Percentiles rank a stretch among this genome's conserved stretches.
Conservation (phyloP, 2,888 invertebrate species). For the Chymomyza amoena region DNA sequence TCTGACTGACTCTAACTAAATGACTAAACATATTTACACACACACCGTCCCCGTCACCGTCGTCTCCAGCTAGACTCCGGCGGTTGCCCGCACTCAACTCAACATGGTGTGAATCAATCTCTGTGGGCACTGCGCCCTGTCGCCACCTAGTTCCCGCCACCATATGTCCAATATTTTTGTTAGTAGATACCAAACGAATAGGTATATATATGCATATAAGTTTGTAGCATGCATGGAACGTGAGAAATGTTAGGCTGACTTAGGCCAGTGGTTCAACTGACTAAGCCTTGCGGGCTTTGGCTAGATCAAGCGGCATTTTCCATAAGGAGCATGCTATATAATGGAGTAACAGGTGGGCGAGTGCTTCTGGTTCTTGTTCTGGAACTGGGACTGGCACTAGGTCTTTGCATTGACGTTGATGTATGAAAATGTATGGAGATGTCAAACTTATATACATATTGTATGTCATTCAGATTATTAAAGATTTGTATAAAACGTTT, state of each 20-base stretch:
- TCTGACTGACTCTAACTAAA: slow-evolving; percentile 20
- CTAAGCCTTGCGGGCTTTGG: slow-evolving; percentile 56
- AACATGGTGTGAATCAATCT: not conserved
- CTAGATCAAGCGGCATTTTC: slow-evolving; percentile 63
- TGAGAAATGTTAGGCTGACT: slow-evolving; percentile 67
- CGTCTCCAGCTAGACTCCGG: not conserved
- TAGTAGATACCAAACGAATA: not conserved
- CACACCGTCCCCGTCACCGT: not conserved
- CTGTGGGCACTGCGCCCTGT: not conserved
- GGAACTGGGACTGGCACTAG: not conserved
- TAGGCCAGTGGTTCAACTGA: slow-evolving; percentile 68
- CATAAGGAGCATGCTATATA: not conserved
- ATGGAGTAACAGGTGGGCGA: slow-evolving; percentile 2
- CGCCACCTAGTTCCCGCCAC: not conserved
- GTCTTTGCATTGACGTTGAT: slow-evolving; percentile 38
- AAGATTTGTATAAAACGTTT: slow-evolving; percentile 27
- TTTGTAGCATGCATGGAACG: slow-evolving; percentile 43
- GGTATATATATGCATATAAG: not conserved
- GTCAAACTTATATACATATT: not conserved
- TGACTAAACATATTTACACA: not conserved
- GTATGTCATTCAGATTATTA: slow-evolving; percentile 3
- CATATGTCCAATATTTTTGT: slow-evolving; percentile 2
- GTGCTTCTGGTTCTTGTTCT: slow-evolving; percentile 22
- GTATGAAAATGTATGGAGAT: slow-evolving; percentile 28
- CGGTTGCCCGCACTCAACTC: not conserved